Percentiles rank a stretch among this genome's conserved stretches.
Evolutionary conservation across 1,140 invertebrate genomes (phyloP).

Genomic region (Archivesica marissinica): DNA sequence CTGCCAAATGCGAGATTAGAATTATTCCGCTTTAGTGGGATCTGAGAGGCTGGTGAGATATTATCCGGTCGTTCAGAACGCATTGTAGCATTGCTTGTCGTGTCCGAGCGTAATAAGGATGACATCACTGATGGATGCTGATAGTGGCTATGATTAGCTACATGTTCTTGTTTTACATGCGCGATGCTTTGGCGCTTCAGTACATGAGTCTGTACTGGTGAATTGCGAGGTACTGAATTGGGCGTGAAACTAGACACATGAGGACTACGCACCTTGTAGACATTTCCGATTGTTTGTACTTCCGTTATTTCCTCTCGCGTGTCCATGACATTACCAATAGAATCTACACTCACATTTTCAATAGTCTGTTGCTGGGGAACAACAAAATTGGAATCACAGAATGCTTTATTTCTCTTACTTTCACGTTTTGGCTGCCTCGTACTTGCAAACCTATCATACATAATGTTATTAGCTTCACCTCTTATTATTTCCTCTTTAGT

Average conservation of each 20-base stretch:
- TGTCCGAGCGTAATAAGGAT: constrained; percentile 12
- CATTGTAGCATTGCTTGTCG: background rate
- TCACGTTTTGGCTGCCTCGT: constrained; percentile 51
- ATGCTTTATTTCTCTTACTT: constrained; percentile 59
- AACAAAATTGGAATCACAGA: constrained; percentile 45
- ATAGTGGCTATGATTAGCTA: background rate
- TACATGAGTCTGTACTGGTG: constrained; percentile 2
- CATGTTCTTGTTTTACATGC: background rate
- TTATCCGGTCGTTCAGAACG: constrained; percentile 20
- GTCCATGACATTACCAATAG: constrained; percentile 31
- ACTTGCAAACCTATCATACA: constrained; percentile 58
- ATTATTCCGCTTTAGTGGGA: constrained; percentile 30
- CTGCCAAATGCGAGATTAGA: constrained; percentile 1
- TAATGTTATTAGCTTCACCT: constrained; percentile 28
- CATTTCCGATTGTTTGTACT: constrained; percentile 23
- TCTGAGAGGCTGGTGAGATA: background rate
- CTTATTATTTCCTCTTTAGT: background rate
- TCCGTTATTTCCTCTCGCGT: constrained; percentile 37
- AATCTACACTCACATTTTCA: constrained; percentile 48
- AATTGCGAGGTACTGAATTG: background rate
- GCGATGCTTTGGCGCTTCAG: background rate
- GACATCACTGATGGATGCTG: background rate
- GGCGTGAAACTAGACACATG: constrained; percentile 1
- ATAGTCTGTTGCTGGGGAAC: constrained; percentile 23
- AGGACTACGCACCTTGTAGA: background rate